These are phyloP conservation scores for Notoglanidium macrostoma DNA, from an alignment of 2,797 vertebrate genomes.

Conservation along the genomic window DNA sequence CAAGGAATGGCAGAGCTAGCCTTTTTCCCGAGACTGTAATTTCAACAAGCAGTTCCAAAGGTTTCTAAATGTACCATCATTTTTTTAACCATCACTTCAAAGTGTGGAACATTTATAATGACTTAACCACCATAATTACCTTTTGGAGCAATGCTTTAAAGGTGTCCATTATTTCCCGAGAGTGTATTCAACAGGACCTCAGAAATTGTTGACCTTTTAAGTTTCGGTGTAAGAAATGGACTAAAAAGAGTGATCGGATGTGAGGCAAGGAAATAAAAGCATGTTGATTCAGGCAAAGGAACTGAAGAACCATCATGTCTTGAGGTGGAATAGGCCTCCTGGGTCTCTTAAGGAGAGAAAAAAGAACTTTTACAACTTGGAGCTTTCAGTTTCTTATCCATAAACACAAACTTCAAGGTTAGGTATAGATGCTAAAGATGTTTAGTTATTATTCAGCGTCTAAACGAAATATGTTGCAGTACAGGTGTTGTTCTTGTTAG, in stretches of 20 bases:
- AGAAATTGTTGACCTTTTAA: background rate
- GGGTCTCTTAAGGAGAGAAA: background rate
- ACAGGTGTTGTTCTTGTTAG: constrained; percentile 7
- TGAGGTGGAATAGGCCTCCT: background rate
- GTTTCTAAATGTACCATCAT: background rate
- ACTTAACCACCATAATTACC: background rate
- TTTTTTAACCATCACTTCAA: background rate
- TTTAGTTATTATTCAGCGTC: background rate
- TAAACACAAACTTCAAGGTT: background rate
- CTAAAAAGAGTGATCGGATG: background rate
- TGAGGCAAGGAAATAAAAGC: background rate
- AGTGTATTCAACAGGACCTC: background rate
- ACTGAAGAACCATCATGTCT: background rate
- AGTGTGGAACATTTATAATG: background rate
- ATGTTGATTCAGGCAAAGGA: background rate
- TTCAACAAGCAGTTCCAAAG: background rate
- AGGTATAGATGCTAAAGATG: background rate
- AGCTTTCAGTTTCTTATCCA: background rate
- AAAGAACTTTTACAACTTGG: background rate
- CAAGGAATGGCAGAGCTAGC: no score
- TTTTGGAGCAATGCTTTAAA: background rate
- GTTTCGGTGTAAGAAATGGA: background rate
- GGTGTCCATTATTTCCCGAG: background rate
- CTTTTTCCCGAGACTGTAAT: background rate
- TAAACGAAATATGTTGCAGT: background rate